Base-by-base conservation (phyloP, 2,113 vertebrate species). In the Xyrauchen texanus region DNA sequence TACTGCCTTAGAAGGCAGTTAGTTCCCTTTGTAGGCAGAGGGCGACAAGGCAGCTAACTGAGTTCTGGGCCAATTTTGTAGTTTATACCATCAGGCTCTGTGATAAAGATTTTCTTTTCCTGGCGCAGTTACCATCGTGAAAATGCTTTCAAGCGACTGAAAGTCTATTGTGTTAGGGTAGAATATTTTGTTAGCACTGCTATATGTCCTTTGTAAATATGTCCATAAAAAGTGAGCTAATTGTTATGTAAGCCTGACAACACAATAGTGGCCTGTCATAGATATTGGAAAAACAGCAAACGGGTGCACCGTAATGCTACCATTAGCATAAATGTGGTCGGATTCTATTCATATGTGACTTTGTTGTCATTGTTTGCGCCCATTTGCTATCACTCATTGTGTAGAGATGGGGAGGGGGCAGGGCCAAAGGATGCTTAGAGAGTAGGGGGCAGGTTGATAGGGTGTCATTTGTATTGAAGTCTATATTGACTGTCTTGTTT, bases 161-260 rank as follows among this genome's bases (percentile, higher is more conserved):
- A 53, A 63, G 74, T 77, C 68, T 73, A 62, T 81, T 77, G 66
- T 52, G 10, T 65, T 63, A 12, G 44, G 64, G 52, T 47, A 58
- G 61, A 42, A 61, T 46, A 66, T 72, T 62, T 53, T 8, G 46
- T 68, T 70, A 45, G 52, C 11, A 13, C 16, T 45, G 44, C 60
- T 34, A 76, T 83, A 45, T 58, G 72, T 68, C 71, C 60, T 80
- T 73, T 53, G 49, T 68, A 77, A 80, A 80, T 73, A 80, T 46
- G 62, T 77, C 74, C 55, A 77, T 77, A 73, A 34, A 83, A 65
- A 57, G 45, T 47, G 53, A 45, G 49, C 42, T 80, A 66, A 83
- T 83, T 70, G 69, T 69, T 44, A 58, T 34, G 73, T 68, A 12
- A 62, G 67, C 66, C 51, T 21, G 58, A 13, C 70, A 42, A 44